Percentiles rank a stretch among this genome's conserved stretches.
Evolutionary conservation across 2,797 vertebrate genomes (phyloP).

Genomic region (Propithecus deckenii): DNA sequence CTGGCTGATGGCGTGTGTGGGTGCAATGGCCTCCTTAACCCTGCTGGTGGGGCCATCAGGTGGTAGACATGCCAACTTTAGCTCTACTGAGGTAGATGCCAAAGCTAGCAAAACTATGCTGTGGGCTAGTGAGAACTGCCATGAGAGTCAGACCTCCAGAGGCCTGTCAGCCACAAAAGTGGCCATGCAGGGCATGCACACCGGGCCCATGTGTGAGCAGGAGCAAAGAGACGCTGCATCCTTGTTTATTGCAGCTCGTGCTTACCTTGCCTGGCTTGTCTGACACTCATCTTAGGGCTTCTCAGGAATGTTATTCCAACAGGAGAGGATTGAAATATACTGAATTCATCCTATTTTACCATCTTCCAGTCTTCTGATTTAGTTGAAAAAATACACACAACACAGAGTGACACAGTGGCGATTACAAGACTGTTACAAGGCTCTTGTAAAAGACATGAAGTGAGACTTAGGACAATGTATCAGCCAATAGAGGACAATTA

Average conservation of each 20-base stretch:
- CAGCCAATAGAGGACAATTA: background rate
- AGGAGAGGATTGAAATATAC: background rate
- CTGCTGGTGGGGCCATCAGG: background rate
- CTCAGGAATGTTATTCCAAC: background rate
- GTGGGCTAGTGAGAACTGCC: background rate
- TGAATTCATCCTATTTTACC: background rate
- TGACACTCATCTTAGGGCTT: background rate
- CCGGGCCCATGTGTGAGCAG: accelerated
- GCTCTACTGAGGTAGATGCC: background rate
- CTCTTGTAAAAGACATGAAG: background rate
- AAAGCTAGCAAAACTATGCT: background rate
- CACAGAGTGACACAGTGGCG: background rate
- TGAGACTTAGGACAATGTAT: background rate
- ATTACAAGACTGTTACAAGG: background rate
- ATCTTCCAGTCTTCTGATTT: background rate
- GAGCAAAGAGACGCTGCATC: background rate
- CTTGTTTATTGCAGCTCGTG: background rate
- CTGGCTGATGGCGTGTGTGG: background rate
- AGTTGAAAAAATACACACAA: slow-evolving; percentile 24
- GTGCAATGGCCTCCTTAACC: background rate
- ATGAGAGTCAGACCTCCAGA: background rate
- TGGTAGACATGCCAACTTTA: background rate
- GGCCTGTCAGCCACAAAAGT: background rate
- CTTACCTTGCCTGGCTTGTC: background rate
- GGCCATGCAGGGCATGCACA: background rate